Percentiles rank a stretch among this genome's conserved stretches.
These are phyloP conservation scores for Amia ocellicauda DNA, from an alignment of 2,113 vertebrate species.

Conservation along the genomic window DNA sequence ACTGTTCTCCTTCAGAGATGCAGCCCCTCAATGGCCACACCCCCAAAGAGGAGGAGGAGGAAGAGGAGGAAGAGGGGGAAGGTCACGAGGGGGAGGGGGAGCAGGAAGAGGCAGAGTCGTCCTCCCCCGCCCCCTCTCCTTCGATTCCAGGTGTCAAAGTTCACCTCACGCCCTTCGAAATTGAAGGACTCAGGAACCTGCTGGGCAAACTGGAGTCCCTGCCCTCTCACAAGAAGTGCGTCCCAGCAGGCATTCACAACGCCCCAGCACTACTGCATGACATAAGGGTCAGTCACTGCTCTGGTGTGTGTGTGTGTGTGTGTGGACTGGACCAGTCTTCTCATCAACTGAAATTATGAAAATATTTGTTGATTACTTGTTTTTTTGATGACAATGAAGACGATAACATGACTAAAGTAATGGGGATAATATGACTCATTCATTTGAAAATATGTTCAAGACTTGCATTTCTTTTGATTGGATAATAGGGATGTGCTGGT, in stretches of 20 bases:
- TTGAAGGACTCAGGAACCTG: constrained; percentile 88
- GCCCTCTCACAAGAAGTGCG: constrained; percentile 88
- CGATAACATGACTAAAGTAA: no score
- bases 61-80: constrained; percentile 27
- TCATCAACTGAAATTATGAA: no score
- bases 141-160: constrained; percentile 35
- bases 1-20: constrained; percentile 32
- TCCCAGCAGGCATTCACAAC: constrained; percentile 83
- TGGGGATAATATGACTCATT: no score
- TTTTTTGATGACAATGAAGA: no score
- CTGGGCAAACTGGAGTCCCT: constrained; percentile 89
- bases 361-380: no score
- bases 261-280: constrained; percentile 82
- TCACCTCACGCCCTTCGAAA: constrained; percentile 83
- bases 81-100: constrained; percentile 19
- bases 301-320: neutral
- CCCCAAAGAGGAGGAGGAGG: constrained; percentile 28
- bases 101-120: constrained; percentile 10
- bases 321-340: no score
- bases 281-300: constrained; percentile 68
- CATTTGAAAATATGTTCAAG: no score
- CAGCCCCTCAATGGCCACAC: constrained; percentile 30
- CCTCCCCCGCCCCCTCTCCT: constrained; percentile 27
- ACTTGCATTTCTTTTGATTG: no score
- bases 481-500: no score